Conservation (phyloP, 2,888 invertebrate species). For the Therioaphis trifolii region DNA sequence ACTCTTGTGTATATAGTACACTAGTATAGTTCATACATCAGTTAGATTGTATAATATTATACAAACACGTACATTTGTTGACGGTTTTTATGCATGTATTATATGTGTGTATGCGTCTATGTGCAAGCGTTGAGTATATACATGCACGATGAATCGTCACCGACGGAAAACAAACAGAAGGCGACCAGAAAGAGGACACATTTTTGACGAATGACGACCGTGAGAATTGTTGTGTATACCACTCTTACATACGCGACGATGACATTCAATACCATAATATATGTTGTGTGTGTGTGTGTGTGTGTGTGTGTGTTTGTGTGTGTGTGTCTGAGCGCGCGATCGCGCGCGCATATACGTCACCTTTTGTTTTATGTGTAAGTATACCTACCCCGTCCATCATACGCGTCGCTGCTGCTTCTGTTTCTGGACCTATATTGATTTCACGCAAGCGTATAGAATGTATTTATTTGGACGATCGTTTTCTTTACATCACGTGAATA, state of each 20-base stretch:
- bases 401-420: neutral
- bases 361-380: slow-evolving; percentile 35
- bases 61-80: slow-evolving; percentile 33
- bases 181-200: slow-evolving; percentile 36
- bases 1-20: neutral
- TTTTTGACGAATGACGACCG: slow-evolving; percentile 58
- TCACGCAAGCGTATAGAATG: slow-evolving; percentile 35
- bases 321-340: neutral
- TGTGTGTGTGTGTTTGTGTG: neutral
- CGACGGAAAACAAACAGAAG: slow-evolving; percentile 10
- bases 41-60: neutral
- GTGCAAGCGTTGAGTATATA: neutral
- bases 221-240: slow-evolving; percentile 36
- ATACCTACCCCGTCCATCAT: neutral
- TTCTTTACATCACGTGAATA: no score
- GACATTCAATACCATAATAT: slow-evolving; percentile 27
- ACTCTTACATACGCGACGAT: neutral
- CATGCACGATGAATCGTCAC: neutral
- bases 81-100: neutral
- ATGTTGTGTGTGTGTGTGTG: neutral
- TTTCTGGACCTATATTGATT: slow-evolving; percentile 47
- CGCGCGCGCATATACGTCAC: no score
- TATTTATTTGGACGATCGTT: slow-evolving; percentile 30
- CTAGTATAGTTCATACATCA: no score
- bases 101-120: neutral